Evolutionary conservation across 2,797 vertebrate species (phyloP).

Genomic region (Acropternis orthonyx): DNA sequence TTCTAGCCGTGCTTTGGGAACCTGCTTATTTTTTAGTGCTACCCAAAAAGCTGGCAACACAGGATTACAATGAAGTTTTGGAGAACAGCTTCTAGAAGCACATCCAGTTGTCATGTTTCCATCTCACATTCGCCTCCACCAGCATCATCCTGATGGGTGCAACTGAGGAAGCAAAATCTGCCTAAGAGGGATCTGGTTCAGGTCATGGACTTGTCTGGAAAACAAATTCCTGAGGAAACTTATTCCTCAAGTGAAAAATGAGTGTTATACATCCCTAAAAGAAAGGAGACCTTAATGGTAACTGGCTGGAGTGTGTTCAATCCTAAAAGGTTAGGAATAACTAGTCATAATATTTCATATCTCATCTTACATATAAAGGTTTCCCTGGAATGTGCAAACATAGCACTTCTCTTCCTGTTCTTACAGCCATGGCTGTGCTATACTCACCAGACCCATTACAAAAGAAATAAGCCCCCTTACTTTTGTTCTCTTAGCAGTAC

Average conservation of each 20-base stretch:
- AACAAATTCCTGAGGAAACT: neutral
- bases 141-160: neutral
- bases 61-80: neutral
- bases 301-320: neutral
- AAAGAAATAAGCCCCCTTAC: neutral
- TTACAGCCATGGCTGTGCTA: neutral
- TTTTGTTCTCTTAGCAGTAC: neutral
- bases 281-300: neutral
- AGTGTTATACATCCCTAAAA: neutral
- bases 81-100: neutral
- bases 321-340: neutral
- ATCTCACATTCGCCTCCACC: neutral
- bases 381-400: neutral
- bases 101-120: conserved; percentile 20
- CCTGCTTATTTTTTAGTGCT: neutral
- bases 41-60: neutral
- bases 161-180: neutral
- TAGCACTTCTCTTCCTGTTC: neutral
- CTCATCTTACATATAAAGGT: neutral
- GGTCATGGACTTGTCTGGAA: neutral
- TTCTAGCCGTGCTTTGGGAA: neutral
- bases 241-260: neutral
- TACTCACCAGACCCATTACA: neutral
- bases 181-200: neutral
- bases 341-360: neutral